Conservation (phyloP, 2,797 vertebrate species). For the Xenops minutus region DNA sequence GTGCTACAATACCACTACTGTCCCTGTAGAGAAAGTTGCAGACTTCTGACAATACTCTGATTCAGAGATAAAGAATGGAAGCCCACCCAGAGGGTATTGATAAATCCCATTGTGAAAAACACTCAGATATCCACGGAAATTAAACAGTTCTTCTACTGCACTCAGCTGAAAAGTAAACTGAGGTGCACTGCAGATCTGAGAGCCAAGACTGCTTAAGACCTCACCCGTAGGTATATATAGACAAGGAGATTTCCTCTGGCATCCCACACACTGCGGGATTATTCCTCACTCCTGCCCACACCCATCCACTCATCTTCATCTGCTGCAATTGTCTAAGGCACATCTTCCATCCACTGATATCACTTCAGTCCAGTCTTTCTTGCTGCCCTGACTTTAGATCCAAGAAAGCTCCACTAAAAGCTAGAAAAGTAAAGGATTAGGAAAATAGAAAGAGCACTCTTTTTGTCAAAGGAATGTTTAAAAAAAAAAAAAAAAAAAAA, state of each 20-base stretch:
- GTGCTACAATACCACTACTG: neutral
- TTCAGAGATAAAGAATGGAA: neutral
- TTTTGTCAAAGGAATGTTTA: neutral
- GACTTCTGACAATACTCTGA: neutral
- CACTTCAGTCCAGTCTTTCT: neutral
- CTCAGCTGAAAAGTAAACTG: neutral
- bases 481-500: neutral
- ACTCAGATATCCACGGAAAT: neutral
- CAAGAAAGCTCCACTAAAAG: neutral
- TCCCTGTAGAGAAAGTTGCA: neutral
- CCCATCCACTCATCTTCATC: neutral
- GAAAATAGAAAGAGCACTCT: neutral
- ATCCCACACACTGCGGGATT: neutral
- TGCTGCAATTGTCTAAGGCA: neutral
- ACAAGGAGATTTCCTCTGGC: neutral
- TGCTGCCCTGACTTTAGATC: neutral
- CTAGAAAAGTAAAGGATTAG: neutral
- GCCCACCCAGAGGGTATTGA: neutral
- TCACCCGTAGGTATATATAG: neutral
- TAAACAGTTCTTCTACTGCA: neutral
- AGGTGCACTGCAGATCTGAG: neutral
- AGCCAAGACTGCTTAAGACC: neutral
- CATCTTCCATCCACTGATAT: neutral
- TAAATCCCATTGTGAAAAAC: neutral
- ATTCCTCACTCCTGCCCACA: neutral